Evolutionary conservation across 2,888 invertebrate species (phyloP).

Genomic region (Drosophila meridionalis): DNA sequence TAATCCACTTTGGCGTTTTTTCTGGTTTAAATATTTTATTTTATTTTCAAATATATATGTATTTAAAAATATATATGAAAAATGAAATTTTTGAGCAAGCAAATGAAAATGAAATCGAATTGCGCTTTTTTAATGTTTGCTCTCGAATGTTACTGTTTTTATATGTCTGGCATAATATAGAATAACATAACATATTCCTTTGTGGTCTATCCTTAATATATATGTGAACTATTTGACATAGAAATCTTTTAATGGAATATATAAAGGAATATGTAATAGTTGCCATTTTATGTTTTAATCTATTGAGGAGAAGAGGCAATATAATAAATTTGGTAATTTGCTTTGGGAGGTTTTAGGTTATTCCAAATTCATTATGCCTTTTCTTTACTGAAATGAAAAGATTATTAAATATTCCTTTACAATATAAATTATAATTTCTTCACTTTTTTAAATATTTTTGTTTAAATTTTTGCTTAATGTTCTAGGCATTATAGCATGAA

Average conservation of each 20-base stretch:
- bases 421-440: no score
- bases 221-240: neutral
- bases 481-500: neutral
- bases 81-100: neutral
- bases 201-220: neutral
- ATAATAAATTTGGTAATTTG: neutral
- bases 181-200: neutral
- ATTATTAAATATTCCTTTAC: neutral
- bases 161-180: neutral
- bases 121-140: neutral
- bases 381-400: neutral
- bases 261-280: neutral
- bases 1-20: slow-evolving; percentile 18
- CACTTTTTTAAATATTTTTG: no score
- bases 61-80: neutral
- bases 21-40: neutral
- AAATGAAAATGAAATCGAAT: neutral
- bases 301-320: neutral
- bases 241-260: neutral
- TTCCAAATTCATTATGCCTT: no score
- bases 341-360: no score
- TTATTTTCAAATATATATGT: neutral
- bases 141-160: neutral
- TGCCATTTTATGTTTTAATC: neutral
- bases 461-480: neutral